Conservation (phyloP, 2,797 vertebrate species). For the Iguana delicatissima region DNA sequence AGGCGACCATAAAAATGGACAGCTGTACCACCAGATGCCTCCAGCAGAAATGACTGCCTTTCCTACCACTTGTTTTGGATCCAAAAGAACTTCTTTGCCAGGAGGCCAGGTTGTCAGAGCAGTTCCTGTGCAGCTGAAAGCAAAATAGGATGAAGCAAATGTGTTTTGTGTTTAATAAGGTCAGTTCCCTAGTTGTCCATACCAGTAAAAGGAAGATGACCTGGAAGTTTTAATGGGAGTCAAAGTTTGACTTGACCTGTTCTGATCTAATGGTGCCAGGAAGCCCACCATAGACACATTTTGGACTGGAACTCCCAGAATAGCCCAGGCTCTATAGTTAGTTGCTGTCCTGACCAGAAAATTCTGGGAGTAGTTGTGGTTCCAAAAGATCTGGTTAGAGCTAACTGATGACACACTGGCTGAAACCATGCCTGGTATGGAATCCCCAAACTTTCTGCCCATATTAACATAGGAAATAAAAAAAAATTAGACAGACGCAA, state of each 20-base stretch:
- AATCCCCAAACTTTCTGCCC: neutral
- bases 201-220: neutral
- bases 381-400: neutral
- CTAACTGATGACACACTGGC: neutral
- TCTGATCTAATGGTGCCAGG: neutral
- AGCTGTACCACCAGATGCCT: too few relatives aligned
- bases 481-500: conserved; percentile 43
- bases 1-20: too few relatives aligned
- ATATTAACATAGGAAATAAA: neutral
- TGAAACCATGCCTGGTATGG: neutral
- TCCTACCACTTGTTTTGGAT: too few relatives aligned
- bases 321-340: too few relatives aligned
- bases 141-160: too few relatives aligned
- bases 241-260: neutral
- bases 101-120: neutral
- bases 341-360: too few relatives aligned
- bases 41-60: too few relatives aligned
- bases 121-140: neutral
- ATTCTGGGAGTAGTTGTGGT: too few relatives aligned
- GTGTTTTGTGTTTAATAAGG: neutral
- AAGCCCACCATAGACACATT: neutral
- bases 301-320: too few relatives aligned
- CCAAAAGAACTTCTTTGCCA: neutral
- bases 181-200: neutral
- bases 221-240: neutral